phyloP scores from a whole-genome alignment of 2,113 vertebrate species.

The Oostethus manadensis region DNA sequence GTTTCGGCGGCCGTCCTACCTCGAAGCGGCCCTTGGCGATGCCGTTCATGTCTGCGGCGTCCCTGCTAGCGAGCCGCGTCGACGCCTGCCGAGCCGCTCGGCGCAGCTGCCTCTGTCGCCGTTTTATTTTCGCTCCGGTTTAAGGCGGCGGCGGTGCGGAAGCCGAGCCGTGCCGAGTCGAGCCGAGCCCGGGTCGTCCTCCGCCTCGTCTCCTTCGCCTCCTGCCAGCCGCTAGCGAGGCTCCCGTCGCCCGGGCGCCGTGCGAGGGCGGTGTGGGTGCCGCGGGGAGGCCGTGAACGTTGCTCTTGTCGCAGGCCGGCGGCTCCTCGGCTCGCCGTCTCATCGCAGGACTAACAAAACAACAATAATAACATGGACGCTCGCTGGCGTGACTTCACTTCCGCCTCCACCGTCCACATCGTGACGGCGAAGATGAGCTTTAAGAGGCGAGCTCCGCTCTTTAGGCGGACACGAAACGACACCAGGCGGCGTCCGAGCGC shows the following conservation, averaged over 20 bases:
- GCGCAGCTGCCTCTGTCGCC: slow-evolving; percentile 58
- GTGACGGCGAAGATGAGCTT: slow-evolving; percentile 23
- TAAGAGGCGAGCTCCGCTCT: neutral
- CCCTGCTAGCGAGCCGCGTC: slow-evolving; percentile 47
- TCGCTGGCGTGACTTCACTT: slow-evolving; percentile 77
- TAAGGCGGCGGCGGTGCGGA: neutral
- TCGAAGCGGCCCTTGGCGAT: slow-evolving; percentile 80
- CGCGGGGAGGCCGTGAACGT: slow-evolving; percentile 36
- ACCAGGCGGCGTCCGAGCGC: neutral
- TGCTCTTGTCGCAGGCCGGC: slow-evolving; percentile 32
- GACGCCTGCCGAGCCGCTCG: slow-evolving; percentile 43
- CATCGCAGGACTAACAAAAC: slow-evolving; percentile 76
- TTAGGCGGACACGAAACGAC: neutral
- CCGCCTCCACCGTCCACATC: slow-evolving; percentile 70
- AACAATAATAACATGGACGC: slow-evolving; percentile 84
- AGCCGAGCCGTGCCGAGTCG: slow-evolving; percentile 29
- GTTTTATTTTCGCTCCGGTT: slow-evolving; percentile 38
- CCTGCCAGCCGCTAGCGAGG: slow-evolving; percentile 54
- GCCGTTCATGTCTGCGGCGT: slow-evolving; percentile 78
- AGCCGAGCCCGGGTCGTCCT: slow-evolving; percentile 21
- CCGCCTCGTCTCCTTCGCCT: slow-evolving; percentile 7
- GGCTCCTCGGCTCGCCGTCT: slow-evolving; percentile 65
- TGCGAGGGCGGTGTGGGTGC: slow-evolving; percentile 34
- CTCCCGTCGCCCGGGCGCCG: slow-evolving; percentile 55
- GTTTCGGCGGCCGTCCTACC: slow-evolving; percentile 61